Conservation (phyloP, 2,797 vertebrate genomes). For the Scleropages formosus region DNA sequence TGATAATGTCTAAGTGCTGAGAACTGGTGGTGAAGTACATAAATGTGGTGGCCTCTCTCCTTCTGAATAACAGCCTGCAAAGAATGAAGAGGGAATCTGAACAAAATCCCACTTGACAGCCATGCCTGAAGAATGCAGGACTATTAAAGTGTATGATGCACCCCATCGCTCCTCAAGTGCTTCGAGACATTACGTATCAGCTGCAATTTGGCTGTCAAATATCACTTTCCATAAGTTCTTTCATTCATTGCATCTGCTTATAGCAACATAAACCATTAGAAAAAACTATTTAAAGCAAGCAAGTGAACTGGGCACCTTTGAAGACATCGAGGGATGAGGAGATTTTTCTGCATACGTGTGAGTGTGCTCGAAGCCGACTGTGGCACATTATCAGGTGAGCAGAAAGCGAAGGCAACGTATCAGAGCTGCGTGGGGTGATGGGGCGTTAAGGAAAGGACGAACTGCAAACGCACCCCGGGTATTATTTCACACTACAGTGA, state of each 20-base stretch:
- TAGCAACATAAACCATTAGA: neutral
- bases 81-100: too few relatives aligned
- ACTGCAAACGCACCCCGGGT: neutral
- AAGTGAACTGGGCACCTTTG: neutral
- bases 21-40: neutral
- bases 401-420: neutral
- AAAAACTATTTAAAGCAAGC: neutral
- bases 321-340: neutral
- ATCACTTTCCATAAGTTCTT: too few relatives aligned
- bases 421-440: neutral
- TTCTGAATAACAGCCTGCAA: too few relatives aligned
- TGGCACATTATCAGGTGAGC: neutral
- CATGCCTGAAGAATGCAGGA: neutral
- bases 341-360: neutral
- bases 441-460: neutral
- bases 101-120: slow-evolving; percentile 11
- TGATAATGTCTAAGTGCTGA: slow-evolving; percentile 18
- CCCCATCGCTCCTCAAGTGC: neutral
- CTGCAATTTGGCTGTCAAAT: slow-evolving; percentile 14
- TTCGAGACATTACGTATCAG: neutral
- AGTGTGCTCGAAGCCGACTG: neutral
- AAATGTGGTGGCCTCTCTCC: neutral
- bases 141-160: neutral
- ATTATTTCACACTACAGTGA: neutral
- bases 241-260: neutral